These are phyloP conservation scores for Mustelus asterias DNA, from an alignment of 2,113 vertebrate species.

Conservation along the genomic window DNA sequence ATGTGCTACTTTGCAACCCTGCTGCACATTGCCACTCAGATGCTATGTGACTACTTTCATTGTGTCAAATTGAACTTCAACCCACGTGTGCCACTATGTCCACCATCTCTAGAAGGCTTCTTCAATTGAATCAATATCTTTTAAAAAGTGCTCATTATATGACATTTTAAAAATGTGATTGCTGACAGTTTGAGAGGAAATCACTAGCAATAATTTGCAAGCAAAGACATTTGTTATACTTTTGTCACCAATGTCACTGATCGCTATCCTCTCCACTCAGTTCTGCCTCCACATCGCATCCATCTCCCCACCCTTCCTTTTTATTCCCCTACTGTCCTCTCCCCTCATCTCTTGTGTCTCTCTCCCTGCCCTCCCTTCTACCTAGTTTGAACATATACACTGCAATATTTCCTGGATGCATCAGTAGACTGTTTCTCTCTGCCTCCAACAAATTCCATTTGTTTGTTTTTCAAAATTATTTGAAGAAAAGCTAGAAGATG, in stretches of 20 bases:
- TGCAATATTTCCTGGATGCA: background rate
- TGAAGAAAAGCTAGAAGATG: background rate
- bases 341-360: background rate
- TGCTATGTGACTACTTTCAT: background rate
- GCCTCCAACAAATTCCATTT: background rate
- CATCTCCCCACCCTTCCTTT: background rate
- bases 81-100: background rate
- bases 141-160: background rate
- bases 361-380: background rate
- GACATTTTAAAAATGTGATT: background rate
- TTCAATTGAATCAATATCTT: background rate
- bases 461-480: background rate
- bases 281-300: background rate
- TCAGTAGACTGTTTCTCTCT: background rate
- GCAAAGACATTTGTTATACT: background rate
- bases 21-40: background rate
- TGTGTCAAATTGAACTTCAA: background rate
- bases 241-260: background rate
- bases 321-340: too few relatives aligned
- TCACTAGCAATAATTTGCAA: background rate
- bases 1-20: background rate
- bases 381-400: too few relatives aligned
- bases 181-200: background rate
- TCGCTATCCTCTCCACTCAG: background rate
- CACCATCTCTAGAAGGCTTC: background rate